Evolutionary conservation across 2,113 vertebrate species (phyloP), one percentile per base, ranked within the genome.

Genomic region (Mastomys coucha): DNA sequence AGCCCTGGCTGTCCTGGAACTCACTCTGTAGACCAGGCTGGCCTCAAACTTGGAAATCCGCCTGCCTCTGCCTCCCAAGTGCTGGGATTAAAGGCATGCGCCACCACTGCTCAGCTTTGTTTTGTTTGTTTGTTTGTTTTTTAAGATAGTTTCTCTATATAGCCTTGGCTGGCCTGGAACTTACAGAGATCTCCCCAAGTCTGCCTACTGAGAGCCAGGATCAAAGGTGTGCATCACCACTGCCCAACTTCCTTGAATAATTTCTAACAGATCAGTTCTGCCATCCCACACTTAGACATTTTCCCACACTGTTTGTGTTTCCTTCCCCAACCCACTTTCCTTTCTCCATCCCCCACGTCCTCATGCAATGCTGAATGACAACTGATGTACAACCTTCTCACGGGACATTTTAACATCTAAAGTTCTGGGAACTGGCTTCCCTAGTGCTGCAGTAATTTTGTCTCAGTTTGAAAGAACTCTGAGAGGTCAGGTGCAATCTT

Each of bases 231-330:
- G 36, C 16, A 0, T 26, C n/a, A 45, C 39, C 81, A 45, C 10
- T 0, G 13, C 39, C 39, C 24, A 12, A 36, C 80, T 91, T 80
- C 78, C 88, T 82, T 73, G 65, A 26, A 39, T 53, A 45, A 0
- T 53, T 96, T 89, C 65, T 26, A 26, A 31, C 2, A 24, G 65
- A 33, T 36, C n/a, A 16, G 56, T 67, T 56, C 58, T 78, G 1
- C 8, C 17, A 20, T 51, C 60, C 42, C 42, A 17, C 51, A 39
- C 51, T 39, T 26, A 19, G 26, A 14, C 36, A 4, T 85, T 91
- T 94, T 93, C 76, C 92, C 60, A 28, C 51, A 45, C 53, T 72
- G 45, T 80, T 73, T 80, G 65, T 91, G 22, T 90, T 90, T 97
- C 67, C 77, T 82, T 89, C 28, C 45, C n/a, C 69, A 31, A 45